A percentile compares a stretch with the other conserved stretches of the same genome.
Conservation (phyloP, 2,888 invertebrate genomes). For the Temnothorax unifasciatus region DNA sequence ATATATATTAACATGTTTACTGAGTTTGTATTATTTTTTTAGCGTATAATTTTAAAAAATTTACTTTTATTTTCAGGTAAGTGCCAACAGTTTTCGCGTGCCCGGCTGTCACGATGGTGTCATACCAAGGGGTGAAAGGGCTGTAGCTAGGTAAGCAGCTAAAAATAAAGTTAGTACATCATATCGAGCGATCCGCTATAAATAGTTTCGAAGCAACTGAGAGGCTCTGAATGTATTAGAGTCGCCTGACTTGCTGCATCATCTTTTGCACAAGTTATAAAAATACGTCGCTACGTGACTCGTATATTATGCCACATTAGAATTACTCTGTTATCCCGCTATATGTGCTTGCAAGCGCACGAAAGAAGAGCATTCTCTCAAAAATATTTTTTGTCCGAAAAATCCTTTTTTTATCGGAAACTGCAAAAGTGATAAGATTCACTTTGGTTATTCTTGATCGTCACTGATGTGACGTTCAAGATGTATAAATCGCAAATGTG, state of each 20-base stretch:
- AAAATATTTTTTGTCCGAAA: neutral
- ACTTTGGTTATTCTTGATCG: neutral
- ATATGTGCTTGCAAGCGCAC: neutral
- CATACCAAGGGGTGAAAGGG: conserved; percentile 75
- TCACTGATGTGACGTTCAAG: neutral
- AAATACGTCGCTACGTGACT: conserved; percentile 50
- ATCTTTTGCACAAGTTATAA: conserved; percentile 61
- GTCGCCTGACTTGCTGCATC: conserved; percentile 64
- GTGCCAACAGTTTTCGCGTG: conserved; percentile 28
- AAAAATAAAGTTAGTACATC: conserved; percentile 83
- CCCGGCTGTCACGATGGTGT: conserved; percentile 57
- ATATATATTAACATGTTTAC: neutral
- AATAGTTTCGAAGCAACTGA: conserved; percentile 78
- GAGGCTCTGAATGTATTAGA: conserved; percentile 71
- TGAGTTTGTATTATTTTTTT: neutral
- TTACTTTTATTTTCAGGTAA: conserved; percentile 28
- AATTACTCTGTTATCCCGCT: conserved; percentile 15
- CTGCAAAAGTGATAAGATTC: neutral
- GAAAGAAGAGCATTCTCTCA: neutral
- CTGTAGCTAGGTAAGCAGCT: conserved; percentile 81
- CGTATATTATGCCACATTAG: conserved; percentile 12
- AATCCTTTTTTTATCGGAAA: neutral
- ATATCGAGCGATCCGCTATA: conserved; percentile 84
- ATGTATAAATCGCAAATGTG: neutral
- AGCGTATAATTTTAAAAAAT: conserved; percentile 11